Conservation (phyloP, 2,888 invertebrate species). For the Chaetoderma sp. region DNA sequence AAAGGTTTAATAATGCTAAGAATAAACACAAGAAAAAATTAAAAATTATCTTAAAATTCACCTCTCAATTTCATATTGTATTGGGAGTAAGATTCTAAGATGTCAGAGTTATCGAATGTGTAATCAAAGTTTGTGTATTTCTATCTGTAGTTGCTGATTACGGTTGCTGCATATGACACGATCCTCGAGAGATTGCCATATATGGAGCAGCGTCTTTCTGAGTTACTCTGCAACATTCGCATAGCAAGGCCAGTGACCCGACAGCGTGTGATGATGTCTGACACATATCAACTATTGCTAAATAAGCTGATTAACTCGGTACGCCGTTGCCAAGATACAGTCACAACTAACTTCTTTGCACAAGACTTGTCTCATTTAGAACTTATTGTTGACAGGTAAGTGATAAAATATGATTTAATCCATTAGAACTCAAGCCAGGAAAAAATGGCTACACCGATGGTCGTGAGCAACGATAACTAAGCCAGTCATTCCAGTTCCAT, state of each 20-base stretch:
- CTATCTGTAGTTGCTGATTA: slow-evolving; percentile 49
- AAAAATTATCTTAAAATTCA: too few relatives aligned
- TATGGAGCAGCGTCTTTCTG: slow-evolving; percentile 75
- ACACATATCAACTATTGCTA: slow-evolving; percentile 86
- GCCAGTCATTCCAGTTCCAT: too few relatives aligned
- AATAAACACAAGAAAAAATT: too few relatives aligned
- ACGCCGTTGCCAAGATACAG: slow-evolving; percentile 78
- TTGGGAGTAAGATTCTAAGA: too few relatives aligned
- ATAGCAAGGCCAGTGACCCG: slow-evolving; percentile 85
- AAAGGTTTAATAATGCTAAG: too few relatives aligned
- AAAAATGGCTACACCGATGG: background rate
- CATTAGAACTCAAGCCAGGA: background rate
- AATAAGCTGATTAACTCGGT: slow-evolving; percentile 87
- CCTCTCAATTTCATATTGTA: too few relatives aligned
- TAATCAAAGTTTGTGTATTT: too few relatives aligned
- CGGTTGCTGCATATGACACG: slow-evolving; percentile 49
- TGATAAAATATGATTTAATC: background rate
- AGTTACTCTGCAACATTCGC: slow-evolving; percentile 84
- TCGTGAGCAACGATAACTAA: background rate
- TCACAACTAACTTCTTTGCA: slow-evolving; percentile 76
- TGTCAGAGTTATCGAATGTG: too few relatives aligned
- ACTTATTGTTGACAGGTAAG: slow-evolving; percentile 90
- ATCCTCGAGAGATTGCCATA: slow-evolving; percentile 53
- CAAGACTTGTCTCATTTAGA: slow-evolving; percentile 80
- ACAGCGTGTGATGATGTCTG: slow-evolving; percentile 85